Base-by-base conservation (phyloP, 2,888 invertebrate genomes). In the Eurytoma californica region DNA sequence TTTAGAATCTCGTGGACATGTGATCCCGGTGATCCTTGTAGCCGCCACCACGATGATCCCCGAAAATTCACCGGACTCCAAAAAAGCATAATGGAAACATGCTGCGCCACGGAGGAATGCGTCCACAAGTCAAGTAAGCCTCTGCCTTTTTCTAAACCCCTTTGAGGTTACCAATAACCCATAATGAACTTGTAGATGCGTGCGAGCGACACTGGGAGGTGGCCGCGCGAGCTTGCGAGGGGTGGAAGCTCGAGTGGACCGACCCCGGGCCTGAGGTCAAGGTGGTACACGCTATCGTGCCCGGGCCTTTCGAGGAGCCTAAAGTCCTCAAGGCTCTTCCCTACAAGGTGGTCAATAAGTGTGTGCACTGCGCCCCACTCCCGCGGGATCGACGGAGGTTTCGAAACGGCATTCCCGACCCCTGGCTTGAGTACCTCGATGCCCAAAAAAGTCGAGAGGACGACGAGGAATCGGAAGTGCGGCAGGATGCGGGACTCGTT, bases 341-440 rank as follows among this genome's bases (percentile, higher is more conserved):
- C 0, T 85, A 82, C 70, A 70, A 83, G 20, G 18, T 81, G 24
- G 18, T 77, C 12, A 57, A 60, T 20, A 16, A 12, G 14, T 61
- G 68, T 60, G 30, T 28, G 2, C 3, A 14, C 1, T 55, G 53
- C 18, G 14, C 16, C 20, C 49, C 5, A 39, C 16, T 24, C 20
- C 49, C 5, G 57, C 16, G n/a, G 49, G 75, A 80, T 39, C 80
- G 74, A 2, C n/a, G 12, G 16, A 75, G 20, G 53, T n/a, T 47
- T 12, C 55, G 63, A 12, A 70, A 60, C n/a, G 86, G 86, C 0
- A 86, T 86, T 24, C 86, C 86, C 4, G 83, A 86, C 80, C 82
- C 84, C 18, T 85, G 85, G 85, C 72, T 77, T 28, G 84, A 86
- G 58, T 84, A 84, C 67, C 78, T 84, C 67, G 78, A 83, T 3